phyloP scores from a whole-genome alignment of 2,113 vertebrate genomes.

The Gadus macrocephalus region DNA sequence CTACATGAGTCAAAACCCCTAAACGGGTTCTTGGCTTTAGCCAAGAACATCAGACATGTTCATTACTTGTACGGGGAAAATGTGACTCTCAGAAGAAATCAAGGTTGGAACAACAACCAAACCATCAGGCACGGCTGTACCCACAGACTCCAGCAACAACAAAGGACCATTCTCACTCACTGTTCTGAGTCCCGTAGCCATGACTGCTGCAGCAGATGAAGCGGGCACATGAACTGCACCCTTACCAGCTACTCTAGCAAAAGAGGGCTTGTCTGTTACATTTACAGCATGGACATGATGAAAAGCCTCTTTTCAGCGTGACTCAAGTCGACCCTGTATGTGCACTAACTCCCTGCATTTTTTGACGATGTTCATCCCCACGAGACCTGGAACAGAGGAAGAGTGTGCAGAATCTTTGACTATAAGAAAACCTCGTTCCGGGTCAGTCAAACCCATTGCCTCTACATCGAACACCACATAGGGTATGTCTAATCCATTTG shows the following conservation, averaged over 20 bases:
- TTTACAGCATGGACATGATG: neutral
- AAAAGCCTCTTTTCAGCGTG: neutral
- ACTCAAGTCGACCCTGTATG: neutral
- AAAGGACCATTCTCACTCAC: neutral
- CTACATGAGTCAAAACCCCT: neutral
- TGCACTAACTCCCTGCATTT: no score
- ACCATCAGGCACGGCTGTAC: neutral
- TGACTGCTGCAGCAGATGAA: no score
- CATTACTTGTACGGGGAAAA: constrained; percentile 7
- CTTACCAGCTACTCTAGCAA: no score
- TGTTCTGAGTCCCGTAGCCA: neutral
- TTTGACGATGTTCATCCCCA: neutral
- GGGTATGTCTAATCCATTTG: no score
- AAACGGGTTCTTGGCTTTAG: neutral
- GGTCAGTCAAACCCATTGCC: neutral
- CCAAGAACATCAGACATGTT: constrained; percentile 10
- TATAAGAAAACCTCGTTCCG: neutral
- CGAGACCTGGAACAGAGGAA: neutral
- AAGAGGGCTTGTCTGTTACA: no score
- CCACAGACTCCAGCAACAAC: neutral
- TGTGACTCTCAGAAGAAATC: neutral
- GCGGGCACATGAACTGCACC: no score
- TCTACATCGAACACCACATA: neutral
- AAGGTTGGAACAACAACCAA: neutral
- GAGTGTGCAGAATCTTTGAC: neutral